Base-by-base conservation (phyloP, 2,888 invertebrate genomes). In the Chymomyza amoena region DNA sequence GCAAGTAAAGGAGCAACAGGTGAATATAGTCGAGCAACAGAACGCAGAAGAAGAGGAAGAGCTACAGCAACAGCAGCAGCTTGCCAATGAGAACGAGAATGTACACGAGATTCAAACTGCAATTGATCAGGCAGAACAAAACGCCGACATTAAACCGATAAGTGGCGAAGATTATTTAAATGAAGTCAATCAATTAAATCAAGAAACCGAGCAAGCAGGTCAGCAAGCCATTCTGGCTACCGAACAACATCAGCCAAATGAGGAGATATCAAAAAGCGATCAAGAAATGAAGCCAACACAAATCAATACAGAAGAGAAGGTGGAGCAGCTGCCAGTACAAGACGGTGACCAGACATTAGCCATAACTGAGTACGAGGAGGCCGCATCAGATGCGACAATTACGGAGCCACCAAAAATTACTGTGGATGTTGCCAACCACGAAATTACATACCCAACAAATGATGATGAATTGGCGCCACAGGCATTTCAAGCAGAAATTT, bases 381-480 rank as follows among this genome's bases (percentile, higher is more conserved):
- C 66, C 63, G 56, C 61, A 67, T 78, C 74, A 73, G 32, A 32
- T 32, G 32, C 7, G 32, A 76, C 83, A 84, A 84, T 75, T 79
- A 87, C 70, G 72, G 84, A 84, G 78, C 80, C 84, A 69, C 77
- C 83, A 72, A 80, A 75, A 80, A 84, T 71, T 54, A 20, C 25
- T 28, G 32, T 51, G 4, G 61, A 15, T 15, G 64, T 6, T 6
- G 54, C 61, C 20, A 32, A 54, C 36, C 13, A 52, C 28, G 83
- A 85, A 76, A 78, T 85, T 80, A 79, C 86, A 78, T 79, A 82
- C 82, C 82, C 87, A 88, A 77, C 86, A 86, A 86, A 86, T 88
- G 84, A 86, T 84, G 87, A 86, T 88, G 84, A 85, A 85, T 85
- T 85, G 87, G 87, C 87, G 84, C 84, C 87, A 13, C 18, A 20